Conservation (phyloP, 1,140 invertebrate species). For the Stegodyphus dumicola region DNA sequence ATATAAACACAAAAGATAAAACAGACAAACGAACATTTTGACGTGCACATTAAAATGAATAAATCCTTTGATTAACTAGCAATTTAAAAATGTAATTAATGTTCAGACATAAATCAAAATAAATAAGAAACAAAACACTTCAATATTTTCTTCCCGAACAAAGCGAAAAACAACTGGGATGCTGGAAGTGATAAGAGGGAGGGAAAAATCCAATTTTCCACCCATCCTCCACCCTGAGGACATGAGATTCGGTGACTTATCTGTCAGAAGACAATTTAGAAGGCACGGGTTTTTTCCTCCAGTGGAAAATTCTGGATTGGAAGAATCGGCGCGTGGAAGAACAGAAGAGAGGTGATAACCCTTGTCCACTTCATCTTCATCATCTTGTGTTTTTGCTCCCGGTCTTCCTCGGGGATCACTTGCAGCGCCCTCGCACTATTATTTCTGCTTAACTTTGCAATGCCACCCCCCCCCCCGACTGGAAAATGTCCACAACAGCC, state of each 20-base stretch:
- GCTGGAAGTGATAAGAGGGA: not conserved
- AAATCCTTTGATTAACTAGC: no score
- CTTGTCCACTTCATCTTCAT: conserved; percentile 55
- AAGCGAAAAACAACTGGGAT: not conserved
- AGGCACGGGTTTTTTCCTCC: conserved; percentile 1
- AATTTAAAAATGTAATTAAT: no score
- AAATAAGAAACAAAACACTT: no score
- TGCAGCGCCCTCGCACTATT: not conserved
- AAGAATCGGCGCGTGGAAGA: not conserved
- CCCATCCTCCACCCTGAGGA: not conserved
- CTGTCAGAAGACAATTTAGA: conserved; percentile 49
- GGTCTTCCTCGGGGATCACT: conserved; percentile 1
- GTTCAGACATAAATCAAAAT: no score
- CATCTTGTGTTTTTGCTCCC: conserved; percentile 34
- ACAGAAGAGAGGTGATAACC: conserved; percentile 3
- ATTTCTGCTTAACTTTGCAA: conserved; percentile 7
- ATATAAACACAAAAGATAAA: no score
- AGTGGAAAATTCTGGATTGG: not conserved
- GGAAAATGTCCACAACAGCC: not conserved
- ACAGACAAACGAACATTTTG: no score
- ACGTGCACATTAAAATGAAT: no score
- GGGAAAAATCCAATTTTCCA: not conserved
- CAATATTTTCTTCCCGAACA: conserved; percentile 15
- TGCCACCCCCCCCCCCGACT: not conserved
- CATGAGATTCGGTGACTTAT: conserved; percentile 30